Evolutionary conservation across 2,113 vertebrate species (phyloP), one percentile per base, ranked within the genome.

Genomic region (Seriola rivoliana): DNA sequence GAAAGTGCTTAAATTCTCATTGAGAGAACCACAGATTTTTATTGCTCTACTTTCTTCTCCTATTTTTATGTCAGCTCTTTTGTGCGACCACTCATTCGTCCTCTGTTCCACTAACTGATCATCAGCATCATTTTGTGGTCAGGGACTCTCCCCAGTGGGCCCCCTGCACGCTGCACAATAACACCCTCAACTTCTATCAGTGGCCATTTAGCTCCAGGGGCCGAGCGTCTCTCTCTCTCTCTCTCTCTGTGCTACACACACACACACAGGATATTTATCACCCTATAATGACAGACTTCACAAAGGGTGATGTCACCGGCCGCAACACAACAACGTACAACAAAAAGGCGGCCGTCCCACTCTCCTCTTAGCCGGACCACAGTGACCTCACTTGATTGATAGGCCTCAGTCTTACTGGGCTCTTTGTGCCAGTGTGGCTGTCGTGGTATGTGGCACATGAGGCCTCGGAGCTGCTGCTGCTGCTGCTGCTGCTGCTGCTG

Each of bases 371-470:
- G 29, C 7, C 36, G 14, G 65, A 86, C 91, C 87, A 4, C 87
- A 7, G 73, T 88, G 88, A 90, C 90, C 91, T 86, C 91, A 92
- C 62, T 50, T 89, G 92, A 94, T 90, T 86, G 91, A 92, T 87
- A 85, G 89, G 80, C 57, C 85, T 89, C 83, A 21, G 79, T 82
- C 84, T 91, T 48, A 90, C 72, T 91, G 85, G 81, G 64, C 83
- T 71, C 93, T 89, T 93, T 95, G 94, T 94, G 82, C 80, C 75
- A 23, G 32, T 38, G 81, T 29, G 59, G 84, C 88, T n/a, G 58
- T 52, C 5, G 57, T 38, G 85, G 71, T 83, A 75, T 87, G 84
- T 55, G 82, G 71, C 81, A 78, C 88, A 86, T 48, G 75, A 85
- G 81, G 90, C 83, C 73, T 70, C 17, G 2, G n/a, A 2, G 66